Base-by-base conservation (phyloP, 2,888 invertebrate genomes). In the Spialia ferax region DNA sequence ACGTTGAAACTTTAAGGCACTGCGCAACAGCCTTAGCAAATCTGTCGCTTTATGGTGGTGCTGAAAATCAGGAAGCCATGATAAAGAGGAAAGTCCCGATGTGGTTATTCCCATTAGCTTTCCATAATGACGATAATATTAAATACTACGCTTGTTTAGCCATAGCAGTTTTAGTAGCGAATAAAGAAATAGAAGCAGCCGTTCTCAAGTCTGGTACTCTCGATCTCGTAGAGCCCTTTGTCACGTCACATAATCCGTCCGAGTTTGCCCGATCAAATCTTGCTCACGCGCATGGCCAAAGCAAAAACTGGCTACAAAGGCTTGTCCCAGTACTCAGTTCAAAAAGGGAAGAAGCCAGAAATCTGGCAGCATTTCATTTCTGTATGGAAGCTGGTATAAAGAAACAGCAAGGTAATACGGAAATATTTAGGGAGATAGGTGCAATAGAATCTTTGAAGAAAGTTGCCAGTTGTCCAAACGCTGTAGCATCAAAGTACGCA, bases 351-450 rank as follows among this genome's bases (percentile, higher is more conserved):
- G 99, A 99, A 89, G 99, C 99, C 0, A 95, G 99, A 79, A 99
- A 98, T 84, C 92, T 99, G 77, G 99, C 99, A 3, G 99, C 99
- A 38, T 99, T 99, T 86, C 99, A 99, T 85, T 97, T 99, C 87
- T 99, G 99, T 83, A 99, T 99, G 99, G 99, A 99, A 89, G 99
- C 99, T 11, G 98, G 98, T 42, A 99, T 99, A 65, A 99, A 99
- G 87, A 97, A 98, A 79, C 97, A 97, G 78, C 98, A 98, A 86
- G 97, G 97, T 4, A 97, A 98, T 73, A 97, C 98, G 0, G 96
- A 97, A 86, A 97, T 99, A 80, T 99, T 99, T 85, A 95, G 96
- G 70, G 98, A 98, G 88, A 99, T 99, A 74, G 98, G 98, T 63
- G 99, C 99, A 0, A 97, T 99, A 72, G 98, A 98, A 79, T 97